Evolutionary conservation across 2,113 vertebrate genomes (phyloP).

Genomic region (Cynoglossus semilaevis): DNA sequence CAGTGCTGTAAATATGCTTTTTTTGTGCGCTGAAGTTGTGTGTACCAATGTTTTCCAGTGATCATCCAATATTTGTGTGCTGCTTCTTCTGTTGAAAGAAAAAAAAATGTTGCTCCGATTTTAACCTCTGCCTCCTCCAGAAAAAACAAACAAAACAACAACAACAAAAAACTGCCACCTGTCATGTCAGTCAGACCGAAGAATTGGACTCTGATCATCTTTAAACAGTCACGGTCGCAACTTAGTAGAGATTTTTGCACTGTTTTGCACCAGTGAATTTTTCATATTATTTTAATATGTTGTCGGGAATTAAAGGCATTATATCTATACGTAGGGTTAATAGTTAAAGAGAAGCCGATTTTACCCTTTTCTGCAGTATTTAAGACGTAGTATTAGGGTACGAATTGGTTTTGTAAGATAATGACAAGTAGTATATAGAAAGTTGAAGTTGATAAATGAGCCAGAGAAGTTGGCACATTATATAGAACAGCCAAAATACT

Average conservation of each 20-base stretch:
- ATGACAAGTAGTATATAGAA: too few relatives aligned
- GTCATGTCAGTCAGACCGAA: constrained; percentile 51
- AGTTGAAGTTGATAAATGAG: too few relatives aligned
- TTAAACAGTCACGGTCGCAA: constrained; percentile 66
- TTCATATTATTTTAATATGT: constrained; percentile 63
- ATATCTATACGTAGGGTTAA: constrained; percentile 1
- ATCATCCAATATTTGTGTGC: constrained; percentile 71
- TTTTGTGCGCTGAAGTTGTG: constrained; percentile 70
- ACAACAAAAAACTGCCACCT: constrained; percentile 41
- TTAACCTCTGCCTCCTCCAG: constrained; percentile 1
- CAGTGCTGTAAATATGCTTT: constrained; percentile 76
- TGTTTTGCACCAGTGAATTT: constrained; percentile 68
- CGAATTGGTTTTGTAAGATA: too few relatives aligned
- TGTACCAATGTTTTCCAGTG: constrained; percentile 70
- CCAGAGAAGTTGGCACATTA: too few relatives aligned
- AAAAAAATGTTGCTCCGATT: constrained; percentile 64
- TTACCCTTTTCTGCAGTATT: too few relatives aligned
- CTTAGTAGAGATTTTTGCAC: constrained; percentile 72
- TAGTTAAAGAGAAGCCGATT: too few relatives aligned
- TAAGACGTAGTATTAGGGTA: too few relatives aligned
- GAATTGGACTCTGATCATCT: constrained; percentile 32
- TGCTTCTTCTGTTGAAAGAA: constrained; percentile 66
- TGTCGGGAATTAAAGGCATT: constrained; percentile 48
- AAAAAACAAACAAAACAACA: not conserved
- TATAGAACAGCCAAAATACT: too few relatives aligned